These are phyloP conservation scores for Holothuria glaberrima DNA, from an alignment of 35 echinoderm and acorn worm species.

Conservation along the genomic window DNA sequence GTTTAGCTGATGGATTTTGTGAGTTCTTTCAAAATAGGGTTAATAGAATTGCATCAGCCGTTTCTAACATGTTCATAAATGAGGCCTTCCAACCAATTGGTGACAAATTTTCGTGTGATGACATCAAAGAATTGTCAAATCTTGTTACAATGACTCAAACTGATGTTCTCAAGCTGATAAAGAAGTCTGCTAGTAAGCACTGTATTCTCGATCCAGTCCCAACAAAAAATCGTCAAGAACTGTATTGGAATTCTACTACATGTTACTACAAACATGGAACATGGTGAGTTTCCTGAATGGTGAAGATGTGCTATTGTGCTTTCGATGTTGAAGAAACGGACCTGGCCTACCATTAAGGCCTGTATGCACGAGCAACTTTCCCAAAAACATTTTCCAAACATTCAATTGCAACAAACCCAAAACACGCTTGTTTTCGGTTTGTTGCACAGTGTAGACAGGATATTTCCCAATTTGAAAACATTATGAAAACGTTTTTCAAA, in stretches of 20 bases:
- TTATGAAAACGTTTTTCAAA: no score
- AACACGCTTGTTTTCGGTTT: no score
- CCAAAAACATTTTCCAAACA: no score
- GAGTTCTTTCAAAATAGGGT: neutral
- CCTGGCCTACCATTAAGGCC: neutral
- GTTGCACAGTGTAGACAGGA: no score
- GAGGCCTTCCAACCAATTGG: neutral
- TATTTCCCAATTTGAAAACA: no score
- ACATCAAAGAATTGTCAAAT: neutral
- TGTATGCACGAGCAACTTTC: no score
- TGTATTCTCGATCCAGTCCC: slow-evolving; percentile 23
- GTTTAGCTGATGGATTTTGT: slow-evolving; percentile 3
- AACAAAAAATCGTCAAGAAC: neutral
- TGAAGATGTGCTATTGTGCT: slow-evolving; percentile 26
- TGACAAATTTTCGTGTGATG: neutral
- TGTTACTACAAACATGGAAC: slow-evolving; percentile 3
- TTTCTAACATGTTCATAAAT: neutral
- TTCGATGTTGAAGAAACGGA: neutral
- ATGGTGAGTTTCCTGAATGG: slow-evolving; percentile 8
- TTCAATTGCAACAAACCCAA: no score
- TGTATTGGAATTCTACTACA: slow-evolving; percentile 11
- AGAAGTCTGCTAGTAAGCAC: slow-evolving; percentile 1
- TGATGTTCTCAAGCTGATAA: slow-evolving; percentile 23
- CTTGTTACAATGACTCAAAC: neutral
- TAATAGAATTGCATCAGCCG: neutral